phyloP scores from a whole-genome alignment of 2,113 vertebrate genomes.

The Ramphastos sulfuratus region DNA sequence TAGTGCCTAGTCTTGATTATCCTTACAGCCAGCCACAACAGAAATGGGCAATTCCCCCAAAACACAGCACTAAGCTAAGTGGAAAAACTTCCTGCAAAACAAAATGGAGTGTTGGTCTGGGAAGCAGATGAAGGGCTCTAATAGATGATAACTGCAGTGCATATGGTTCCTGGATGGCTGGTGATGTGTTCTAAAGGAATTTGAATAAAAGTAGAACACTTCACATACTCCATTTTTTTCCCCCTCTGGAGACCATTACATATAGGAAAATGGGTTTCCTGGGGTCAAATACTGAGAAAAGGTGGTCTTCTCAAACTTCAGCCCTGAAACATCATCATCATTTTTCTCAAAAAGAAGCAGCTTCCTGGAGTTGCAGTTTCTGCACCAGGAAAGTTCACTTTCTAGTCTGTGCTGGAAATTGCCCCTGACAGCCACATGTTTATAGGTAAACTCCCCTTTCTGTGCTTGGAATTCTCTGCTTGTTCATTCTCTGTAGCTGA shows the following conservation, averaged over 20 bases:
- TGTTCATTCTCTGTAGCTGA: neutral
- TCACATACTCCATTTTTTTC: neutral
- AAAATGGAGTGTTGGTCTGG: constrained; percentile 20
- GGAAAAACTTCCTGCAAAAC: neutral
- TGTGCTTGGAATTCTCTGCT: neutral
- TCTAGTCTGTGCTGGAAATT: neutral
- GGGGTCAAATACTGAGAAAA: neutral
- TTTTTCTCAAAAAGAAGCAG: neutral
- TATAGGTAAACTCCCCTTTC: neutral
- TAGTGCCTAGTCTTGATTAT: neutral
- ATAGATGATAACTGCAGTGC: neutral
- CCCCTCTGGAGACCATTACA: neutral
- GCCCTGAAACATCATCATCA: neutral
- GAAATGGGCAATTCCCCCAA: neutral
- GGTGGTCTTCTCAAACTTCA: neutral
- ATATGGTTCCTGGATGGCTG: neutral
- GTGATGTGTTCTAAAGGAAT: neutral
- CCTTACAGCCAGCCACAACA: neutral
- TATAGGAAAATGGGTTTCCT: fast-evolving
- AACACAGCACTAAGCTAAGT: neutral
- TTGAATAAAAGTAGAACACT: constrained; percentile 4
- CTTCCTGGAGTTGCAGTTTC: neutral
- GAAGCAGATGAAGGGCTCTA: constrained; percentile 13
- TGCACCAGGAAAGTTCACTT: neutral
- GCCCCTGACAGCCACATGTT: neutral